These are phyloP conservation scores for Zaprionus kolodkinae DNA, from an alignment of 1,140 invertebrate species.

Conservation along the genomic window DNA sequence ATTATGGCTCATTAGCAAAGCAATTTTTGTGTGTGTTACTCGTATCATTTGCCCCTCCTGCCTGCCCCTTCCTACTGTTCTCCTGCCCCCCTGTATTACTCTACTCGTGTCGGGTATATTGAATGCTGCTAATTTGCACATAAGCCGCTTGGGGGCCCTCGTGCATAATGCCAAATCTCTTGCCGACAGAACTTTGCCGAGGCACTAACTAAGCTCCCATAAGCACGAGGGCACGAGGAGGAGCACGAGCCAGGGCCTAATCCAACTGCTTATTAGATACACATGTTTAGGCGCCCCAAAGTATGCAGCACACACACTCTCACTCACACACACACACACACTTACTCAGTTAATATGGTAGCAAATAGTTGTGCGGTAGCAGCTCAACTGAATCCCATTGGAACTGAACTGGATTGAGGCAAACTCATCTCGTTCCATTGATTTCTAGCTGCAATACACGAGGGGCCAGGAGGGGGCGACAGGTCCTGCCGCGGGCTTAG, in stretches of 20 bases:
- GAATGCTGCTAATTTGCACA: slow-evolving; percentile 78
- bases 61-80: background rate
- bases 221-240: slow-evolving; percentile 18
- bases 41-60: slow-evolving; percentile 9
- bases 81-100: background rate
- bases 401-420: slow-evolving; percentile 1
- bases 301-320: slow-evolving; percentile 28
- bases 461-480: background rate
- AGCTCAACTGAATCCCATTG: slow-evolving; percentile 25
- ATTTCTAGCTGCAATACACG: slow-evolving; percentile 48
- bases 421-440: slow-evolving; percentile 51
- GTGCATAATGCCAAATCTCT: slow-evolving; percentile 66
- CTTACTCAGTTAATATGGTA: background rate
- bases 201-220: slow-evolving; percentile 49
- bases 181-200: slow-evolving; percentile 61
- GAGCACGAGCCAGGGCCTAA: slow-evolving; percentile 43
- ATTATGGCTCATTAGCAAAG: slow-evolving; percentile 81
- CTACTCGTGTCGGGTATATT: slow-evolving; percentile 63
- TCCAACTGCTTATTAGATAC: slow-evolving; percentile 75
- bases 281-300: slow-evolving; percentile 46
- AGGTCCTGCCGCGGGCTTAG: slow-evolving; percentile 19
- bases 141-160: slow-evolving; percentile 60
- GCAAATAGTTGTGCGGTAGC: slow-evolving; percentile 38
- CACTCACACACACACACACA: background rate
- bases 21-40: slow-evolving; percentile 69